Conservation (phyloP, 1,140 invertebrate species). For the Eumaeus atala region DNA sequence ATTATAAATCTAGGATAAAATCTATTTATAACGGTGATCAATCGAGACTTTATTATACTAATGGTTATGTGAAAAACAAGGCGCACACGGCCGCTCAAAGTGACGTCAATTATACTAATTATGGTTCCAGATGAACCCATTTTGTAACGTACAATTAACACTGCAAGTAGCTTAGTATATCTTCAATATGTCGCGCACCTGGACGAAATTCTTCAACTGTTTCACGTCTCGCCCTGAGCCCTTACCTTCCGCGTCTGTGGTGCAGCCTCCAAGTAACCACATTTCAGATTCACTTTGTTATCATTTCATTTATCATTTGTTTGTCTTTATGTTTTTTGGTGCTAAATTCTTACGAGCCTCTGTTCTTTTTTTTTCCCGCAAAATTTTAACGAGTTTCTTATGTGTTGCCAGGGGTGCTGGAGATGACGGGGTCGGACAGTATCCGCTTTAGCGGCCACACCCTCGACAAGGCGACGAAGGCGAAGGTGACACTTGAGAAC, state of each 20-base stretch:
- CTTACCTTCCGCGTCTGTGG: not conserved
- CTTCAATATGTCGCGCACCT: constrained; percentile 6
- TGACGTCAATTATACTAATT: constrained; percentile 22
- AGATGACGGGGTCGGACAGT: constrained; percentile 81
- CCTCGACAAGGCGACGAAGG: constrained; percentile 98
- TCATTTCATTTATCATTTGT: no score
- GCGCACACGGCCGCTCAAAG: constrained; percentile 9
- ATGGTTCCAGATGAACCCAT: constrained; percentile 13
- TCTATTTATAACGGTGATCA: no score
- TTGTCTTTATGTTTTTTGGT: no score
- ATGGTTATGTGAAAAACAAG: constrained; percentile 21
- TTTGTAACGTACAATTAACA: constrained; percentile 11
- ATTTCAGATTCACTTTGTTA: no score
- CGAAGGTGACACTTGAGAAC: constrained; percentile 98
- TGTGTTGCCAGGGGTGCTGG: constrained; percentile 66
- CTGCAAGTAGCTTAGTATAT: constrained; percentile 2
- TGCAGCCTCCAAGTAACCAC: no score
- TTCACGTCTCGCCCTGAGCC: no score
- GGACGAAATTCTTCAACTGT: constrained; percentile 2
- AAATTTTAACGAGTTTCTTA: constrained; percentile 5
- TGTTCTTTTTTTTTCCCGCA: no score
- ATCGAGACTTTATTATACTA: no score
- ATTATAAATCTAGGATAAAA: no score
- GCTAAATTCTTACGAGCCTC: no score
- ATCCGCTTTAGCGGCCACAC: constrained; percentile 96